Percentiles rank a stretch among this genome's conserved stretches.
Conservation (phyloP, 2,888 invertebrate species). For the Hydriomena furcata region DNA sequence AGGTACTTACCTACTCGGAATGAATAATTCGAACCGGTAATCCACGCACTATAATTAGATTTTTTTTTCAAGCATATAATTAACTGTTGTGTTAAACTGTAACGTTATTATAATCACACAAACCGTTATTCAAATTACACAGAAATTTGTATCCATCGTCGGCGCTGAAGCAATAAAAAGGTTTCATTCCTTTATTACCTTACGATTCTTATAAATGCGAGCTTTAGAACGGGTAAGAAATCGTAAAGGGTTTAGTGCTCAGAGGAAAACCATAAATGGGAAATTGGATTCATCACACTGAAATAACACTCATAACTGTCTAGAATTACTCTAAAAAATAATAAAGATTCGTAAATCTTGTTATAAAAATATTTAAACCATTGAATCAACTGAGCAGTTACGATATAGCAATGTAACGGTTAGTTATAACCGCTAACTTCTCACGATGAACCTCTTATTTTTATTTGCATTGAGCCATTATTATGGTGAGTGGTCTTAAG, state of each 20-base stretch:
- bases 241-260: too few relatives aligned
- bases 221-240: too few relatives aligned
- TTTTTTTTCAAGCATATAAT: constrained; percentile 33
- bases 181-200: neutral
- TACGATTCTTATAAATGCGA: neutral
- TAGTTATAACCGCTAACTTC: constrained; percentile 39
- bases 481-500: neutral
- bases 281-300: too few relatives aligned
- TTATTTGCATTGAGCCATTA: constrained; percentile 20
- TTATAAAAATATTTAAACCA: constrained; percentile 30
- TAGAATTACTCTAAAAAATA: neutral
- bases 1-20: neutral
- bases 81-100: constrained; percentile 32
- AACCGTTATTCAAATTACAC: constrained; percentile 36
- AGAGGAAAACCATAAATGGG: too few relatives aligned
- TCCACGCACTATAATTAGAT: constrained; percentile 19
- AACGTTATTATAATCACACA: constrained; percentile 24
- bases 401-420: constrained; percentile 47
- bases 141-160: constrained; percentile 19
- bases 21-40: constrained; percentile 18
- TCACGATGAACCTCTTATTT: constrained; percentile 32
- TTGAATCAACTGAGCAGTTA: constrained; percentile 28
- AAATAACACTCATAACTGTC: too few relatives aligned
- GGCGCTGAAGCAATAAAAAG: neutral
- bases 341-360: constrained; percentile 17